Conservation (phyloP, 1,140 invertebrate species). For the Drosophila punjabiensis region DNA sequence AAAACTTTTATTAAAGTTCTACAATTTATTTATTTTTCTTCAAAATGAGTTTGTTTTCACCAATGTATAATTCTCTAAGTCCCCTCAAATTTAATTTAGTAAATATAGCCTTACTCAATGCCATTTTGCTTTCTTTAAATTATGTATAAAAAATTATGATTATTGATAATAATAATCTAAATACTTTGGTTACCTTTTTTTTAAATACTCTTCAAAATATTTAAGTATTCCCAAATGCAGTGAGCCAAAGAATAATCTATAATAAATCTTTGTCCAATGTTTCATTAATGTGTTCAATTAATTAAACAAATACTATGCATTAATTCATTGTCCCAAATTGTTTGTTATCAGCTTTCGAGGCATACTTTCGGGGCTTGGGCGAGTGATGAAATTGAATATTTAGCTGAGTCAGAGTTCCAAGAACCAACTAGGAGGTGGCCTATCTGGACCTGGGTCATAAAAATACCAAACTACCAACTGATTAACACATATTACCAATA, state of each 20-base stretch:
- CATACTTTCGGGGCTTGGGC: slow-evolving; percentile 37
- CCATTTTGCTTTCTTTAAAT: no score
- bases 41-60: no score
- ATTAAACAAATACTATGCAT: background rate
- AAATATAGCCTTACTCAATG: no score
- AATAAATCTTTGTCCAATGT: background rate
- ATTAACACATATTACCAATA: slow-evolving; percentile 53
- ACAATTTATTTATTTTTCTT: no score
- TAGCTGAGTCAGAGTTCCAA: slow-evolving; percentile 38
- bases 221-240: background rate
- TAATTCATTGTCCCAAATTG: background rate
- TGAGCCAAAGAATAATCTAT: background rate
- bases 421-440: slow-evolving; percentile 29
- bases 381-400: slow-evolving; percentile 31
- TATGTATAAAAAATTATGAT: no score
- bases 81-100: no score
- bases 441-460: slow-evolving; percentile 50
- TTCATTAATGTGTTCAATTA: background rate
- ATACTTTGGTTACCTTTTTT: no score
- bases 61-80: no score
- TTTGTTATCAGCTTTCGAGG: background rate
- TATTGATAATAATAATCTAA: no score
- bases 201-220: no score
- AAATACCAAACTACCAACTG: slow-evolving; percentile 61
- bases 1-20: no score